These are phyloP conservation scores for Nannoperca australis DNA, from an alignment of 2,797 vertebrate genomes.

Conservation along the genomic window DNA sequence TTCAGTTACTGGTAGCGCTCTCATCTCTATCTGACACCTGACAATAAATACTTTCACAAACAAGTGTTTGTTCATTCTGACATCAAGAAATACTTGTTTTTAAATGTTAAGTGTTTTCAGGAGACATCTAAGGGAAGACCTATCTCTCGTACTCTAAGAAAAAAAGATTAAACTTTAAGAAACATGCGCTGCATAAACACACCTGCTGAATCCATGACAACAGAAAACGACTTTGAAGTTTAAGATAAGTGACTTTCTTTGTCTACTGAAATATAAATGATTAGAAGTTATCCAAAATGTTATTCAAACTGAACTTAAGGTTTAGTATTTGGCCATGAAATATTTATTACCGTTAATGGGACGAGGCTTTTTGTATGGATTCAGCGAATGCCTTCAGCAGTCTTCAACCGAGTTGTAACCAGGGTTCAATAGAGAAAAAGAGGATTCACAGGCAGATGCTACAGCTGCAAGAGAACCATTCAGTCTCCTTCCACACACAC, in stretches of 20 bases:
- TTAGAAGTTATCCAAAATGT: background rate
- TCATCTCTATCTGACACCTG: constrained; percentile 64
- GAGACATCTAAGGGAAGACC: constrained; percentile 76
- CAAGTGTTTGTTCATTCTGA: constrained; percentile 73
- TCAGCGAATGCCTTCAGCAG: constrained; percentile 75
- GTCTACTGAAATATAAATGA: constrained; percentile 1
- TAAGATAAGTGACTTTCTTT: background rate
- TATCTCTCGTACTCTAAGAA: constrained; percentile 58
- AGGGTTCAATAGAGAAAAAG: constrained; percentile 51
- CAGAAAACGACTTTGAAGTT: constrained; percentile 11
- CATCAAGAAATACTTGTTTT: constrained; percentile 70
- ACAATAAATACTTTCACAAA: constrained; percentile 77
- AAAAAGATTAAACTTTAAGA: constrained; percentile 38
- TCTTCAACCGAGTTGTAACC: constrained; percentile 55
- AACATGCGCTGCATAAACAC: constrained; percentile 71
- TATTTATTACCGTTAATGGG: background rate
- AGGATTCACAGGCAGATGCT: constrained; percentile 64
- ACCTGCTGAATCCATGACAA: constrained; percentile 68
- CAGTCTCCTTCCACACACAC: constrained; percentile 39
- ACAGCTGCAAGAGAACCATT: constrained; percentile 65
- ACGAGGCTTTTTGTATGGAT: constrained; percentile 46
- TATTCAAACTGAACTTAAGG: constrained; percentile 2
- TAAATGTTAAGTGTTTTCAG: constrained; percentile 56
- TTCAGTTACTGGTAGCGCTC: constrained; percentile 43
- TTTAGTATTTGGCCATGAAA: constrained; percentile 17